Evolutionary conservation across 2,113 vertebrate species (phyloP), one percentile per base, ranked within the genome.

Genomic region (Phalacrocorax carbo): DNA sequence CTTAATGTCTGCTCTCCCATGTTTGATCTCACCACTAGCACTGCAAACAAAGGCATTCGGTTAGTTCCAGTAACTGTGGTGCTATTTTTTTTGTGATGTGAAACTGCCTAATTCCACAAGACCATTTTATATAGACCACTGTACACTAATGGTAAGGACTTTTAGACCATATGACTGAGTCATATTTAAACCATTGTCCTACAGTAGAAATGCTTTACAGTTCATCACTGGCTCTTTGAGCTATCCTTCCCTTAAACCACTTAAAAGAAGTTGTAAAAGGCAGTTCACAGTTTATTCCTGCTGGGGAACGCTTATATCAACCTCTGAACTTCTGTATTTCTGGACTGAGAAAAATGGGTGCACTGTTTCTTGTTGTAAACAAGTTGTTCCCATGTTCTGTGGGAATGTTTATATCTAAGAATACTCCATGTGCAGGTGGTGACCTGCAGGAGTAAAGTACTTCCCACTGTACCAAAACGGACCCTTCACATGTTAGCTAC

Each of bases 381-480:
- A 97, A 96, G 51, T 94, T 85, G 94, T 96, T 97, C 83, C 70
- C 83, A 82, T 91, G 70, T 82, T 93, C 95, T 96, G 93, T 97
- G 97, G 96, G 97, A 97, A 97, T 91, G 93, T 97, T 97, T 97
- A 95, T 82, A 85, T 87, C 62, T 65, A 86, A 89, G 83, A 92
- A 87, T 0, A 1, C 62, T 93, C 66, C 54, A 42, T 70, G 58
- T 69, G 80, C 97, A 97, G 97, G 95, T 97, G 97, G 91, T 94
- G 95, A 94, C 78, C 88, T 95, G 70, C 49, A 85, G 68, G 69
- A 95, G 78, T 82, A 46, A 95, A 94, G 27, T 54, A 82, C 73
- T 94, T 95, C 66, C 86, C 70, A 89, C 44, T 93, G 88, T 70
- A 79, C 80, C 8, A 2, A 40, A 93, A 61, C 27, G 76, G 78